Evolutionary conservation across 2,888 invertebrate genomes (phyloP), one percentile per base, ranked within the genome.

Genomic region (Enoplolaimus lenunculus): DNA sequence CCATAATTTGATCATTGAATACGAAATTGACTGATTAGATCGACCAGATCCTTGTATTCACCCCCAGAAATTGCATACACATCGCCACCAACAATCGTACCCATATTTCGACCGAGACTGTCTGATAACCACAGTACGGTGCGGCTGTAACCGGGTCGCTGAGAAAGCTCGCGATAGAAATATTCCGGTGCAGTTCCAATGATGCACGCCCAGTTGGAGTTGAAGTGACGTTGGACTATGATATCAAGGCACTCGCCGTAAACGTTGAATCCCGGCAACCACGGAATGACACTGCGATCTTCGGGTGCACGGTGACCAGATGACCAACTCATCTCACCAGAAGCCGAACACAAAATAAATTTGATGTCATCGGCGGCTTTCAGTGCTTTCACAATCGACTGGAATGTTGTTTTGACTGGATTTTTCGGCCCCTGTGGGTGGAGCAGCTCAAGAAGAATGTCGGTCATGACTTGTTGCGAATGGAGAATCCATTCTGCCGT

Each of bases 71-170:
- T 45, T 21, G 45, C 45, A 21, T 13, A 45, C 45, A 45, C 45
- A 45, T 45, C 45, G 45, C 45, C 45, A 45, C 45, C 45, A 45
- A 45, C 45, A 45, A 45, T 45, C 45, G 45, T 45, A 45, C 45
- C 21, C 45, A 45, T 45, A 45, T 45, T 45, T 45, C 45, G 45
- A 45, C 45, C 21, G 45, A 45, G 45, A 45, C 45, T 45, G 21
- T 45, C 45, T 7, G 45, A 45, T 45, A 45, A 21, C 45, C 45
- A 7, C 21, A 45, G 45, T 21, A 45, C 45, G 45, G 45, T 45
- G 7, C 45, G 45, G 7, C 45, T 45, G 21, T 21, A 45, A 13
- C 7, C 21, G 45, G 7, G 45, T 13, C 45, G 45, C 45, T 7
- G 7, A 45, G 45, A 45, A 45, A 45, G 45, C 45, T 45, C 45